phyloP scores from a whole-genome alignment of 2,888 invertebrate genomes.

The Lycocerus yunnanus region DNA sequence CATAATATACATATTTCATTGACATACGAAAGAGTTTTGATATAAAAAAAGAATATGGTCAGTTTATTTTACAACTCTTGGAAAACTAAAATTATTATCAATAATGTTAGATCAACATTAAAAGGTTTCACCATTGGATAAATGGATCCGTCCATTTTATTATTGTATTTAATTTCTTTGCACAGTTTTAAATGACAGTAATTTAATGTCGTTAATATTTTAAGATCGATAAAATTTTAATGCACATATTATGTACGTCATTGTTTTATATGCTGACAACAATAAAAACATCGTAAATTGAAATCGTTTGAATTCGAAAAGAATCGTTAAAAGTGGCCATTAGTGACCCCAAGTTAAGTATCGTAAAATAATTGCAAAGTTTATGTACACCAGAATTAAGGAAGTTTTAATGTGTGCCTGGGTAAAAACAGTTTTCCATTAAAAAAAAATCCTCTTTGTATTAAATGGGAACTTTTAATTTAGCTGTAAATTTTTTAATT shows the following conservation, averaged over 20 bases:
- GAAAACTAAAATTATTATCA: background rate
- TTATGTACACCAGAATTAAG: background rate
- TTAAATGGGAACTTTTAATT: background rate
- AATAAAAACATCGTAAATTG: background rate
- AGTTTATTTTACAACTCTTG: background rate
- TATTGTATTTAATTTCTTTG: background rate
- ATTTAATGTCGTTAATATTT: background rate
- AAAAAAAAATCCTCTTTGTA: background rate
- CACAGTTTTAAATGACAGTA: background rate
- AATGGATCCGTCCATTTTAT: background rate
- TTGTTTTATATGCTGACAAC: background rate
- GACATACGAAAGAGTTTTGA: too few species aligned
- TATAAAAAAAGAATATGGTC: too few species aligned
- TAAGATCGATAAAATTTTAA: background rate
- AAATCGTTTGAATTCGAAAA: background rate
- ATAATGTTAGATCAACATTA: background rate
- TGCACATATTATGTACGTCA: background rate
- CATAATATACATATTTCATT: too few species aligned
- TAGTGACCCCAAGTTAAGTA: background rate
- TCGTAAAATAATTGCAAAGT: background rate
- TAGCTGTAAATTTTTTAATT: background rate
- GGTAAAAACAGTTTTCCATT: background rate
- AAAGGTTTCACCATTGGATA: background rate
- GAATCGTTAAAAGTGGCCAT: background rate
- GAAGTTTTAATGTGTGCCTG: background rate